Evolutionary conservation across 2,797 vertebrate species (phyloP), one percentile per base, ranked within the genome.

Genomic region (Pipistrellus pipistrellus): DNA sequence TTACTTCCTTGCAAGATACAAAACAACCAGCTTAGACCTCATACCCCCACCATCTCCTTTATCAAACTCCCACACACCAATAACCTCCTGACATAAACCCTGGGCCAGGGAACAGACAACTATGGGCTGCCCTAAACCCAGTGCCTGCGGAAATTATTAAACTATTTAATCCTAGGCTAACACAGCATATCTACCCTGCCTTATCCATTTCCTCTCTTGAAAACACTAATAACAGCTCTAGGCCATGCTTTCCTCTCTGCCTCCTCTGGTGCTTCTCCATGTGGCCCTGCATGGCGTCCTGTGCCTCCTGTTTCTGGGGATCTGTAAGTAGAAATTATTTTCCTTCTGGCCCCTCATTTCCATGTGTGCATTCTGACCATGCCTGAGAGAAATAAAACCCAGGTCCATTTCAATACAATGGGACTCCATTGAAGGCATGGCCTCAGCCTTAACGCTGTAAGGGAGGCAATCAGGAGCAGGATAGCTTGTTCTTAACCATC

Each of bases 331-430:
- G 14, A 18, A 77, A 35, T 10, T 10, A 41, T 51, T 27, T 62
- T 48, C 69, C 41, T 91, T 91, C 51, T 14, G 1, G 1, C 38
- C 18, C 30, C 13, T 71, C 21, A 41, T 44, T 32, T 44, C 32
- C 53, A 2, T 2, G 1, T 41, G 32, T 72, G 3, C 2, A 0
- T 55, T 57, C 46, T 41, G 32, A 55, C 13, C 5, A 3, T 17
- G 14, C 35, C 21, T 18, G 35, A 11, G 7, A 12, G 9, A 88
- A 80, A 55, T 32, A 51, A 32, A 15, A 27, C 17, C 72, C 0
- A 0, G 2, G 2, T 59, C 23, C 25, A 12, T 8, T 59, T 73
- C 64, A 18, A 1, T 32, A 20, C 62, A 18, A 2, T 13, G 13
- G 21, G 18, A 20, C 38, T 64, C 8, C 30, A 6, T 10, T 44